Conservation (phyloP, 64 coral and sea anemone species). For the Anthopleura sola region DNA sequence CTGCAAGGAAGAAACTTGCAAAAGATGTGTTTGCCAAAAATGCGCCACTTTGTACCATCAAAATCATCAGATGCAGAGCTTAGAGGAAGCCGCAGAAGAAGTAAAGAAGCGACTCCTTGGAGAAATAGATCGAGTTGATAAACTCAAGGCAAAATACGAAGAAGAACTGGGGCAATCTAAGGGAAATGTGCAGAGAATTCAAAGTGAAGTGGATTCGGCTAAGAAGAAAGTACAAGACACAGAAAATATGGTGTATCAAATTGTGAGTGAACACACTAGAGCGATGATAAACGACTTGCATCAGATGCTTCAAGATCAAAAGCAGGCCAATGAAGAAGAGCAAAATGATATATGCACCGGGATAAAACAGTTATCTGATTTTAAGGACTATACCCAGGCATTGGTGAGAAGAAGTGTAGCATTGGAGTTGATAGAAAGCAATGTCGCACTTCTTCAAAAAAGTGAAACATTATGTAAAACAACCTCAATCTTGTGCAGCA, state of each 20-base stretch:
- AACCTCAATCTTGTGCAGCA: background rate
- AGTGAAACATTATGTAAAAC: background rate
- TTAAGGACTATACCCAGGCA: background rate
- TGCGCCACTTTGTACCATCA: background rate
- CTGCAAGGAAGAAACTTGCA: background rate
- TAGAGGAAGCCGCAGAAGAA: constrained; percentile 2
- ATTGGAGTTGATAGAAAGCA: background rate
- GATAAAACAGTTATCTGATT: background rate
- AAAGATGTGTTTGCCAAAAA: background rate
- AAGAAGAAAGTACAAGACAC: background rate
- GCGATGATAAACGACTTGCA: background rate
- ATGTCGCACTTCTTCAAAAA: background rate
- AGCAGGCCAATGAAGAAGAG: background rate
- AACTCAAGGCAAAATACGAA: background rate
- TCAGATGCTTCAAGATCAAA: background rate
- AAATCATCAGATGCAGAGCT: too few species aligned
- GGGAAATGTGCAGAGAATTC: background rate
- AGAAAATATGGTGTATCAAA: background rate
- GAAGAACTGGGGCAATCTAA: background rate
- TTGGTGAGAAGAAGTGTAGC: background rate
- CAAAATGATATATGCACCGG: background rate
- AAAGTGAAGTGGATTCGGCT: background rate
- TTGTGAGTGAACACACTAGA: background rate
- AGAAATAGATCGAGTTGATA: background rate
- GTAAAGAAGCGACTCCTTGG: background rate